Base-by-base conservation (phyloP, 2,113 vertebrate species). In the Saccopteryx bilineata region DNA sequence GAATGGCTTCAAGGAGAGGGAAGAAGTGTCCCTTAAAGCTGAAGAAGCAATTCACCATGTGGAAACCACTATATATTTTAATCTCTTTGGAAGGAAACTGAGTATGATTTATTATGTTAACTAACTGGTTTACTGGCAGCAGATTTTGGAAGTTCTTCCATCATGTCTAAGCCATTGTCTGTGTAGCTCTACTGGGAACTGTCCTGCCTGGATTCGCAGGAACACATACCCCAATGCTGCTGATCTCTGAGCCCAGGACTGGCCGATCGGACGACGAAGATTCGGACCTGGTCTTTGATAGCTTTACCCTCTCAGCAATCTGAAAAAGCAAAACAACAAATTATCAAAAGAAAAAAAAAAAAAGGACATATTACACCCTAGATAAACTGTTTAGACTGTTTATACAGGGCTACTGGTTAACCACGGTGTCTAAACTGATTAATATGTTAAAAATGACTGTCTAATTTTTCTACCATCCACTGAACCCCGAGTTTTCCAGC, bases 261-360 rank as follows among this genome's bases (percentile, higher is more conserved):
- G 99, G 99, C 90, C 99, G 98, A 84, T 99, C 99, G 24, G 99
- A 99, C 0, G 99, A 99, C 0, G 99, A 99, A 2, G 99, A 99
- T 76, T 99, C 99, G 0, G 99, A 99, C 96, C 99, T 98, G 12
- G 99, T 99, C 97, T 99, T 99, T 76, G 99, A 99, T n/a, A 99
- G 97, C 96, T 99, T 99, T 74, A 99, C 99, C 96, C 99, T 98
- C 96, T 99, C 99, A 6, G 99, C 99, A 97, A 99, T 98, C 99
- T 99, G 96, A 72, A 93, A 65, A 98, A 97, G 84, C 72, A 84
- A 89, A 87, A 95, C n/a, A 83, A 48, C 24, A 46, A 23, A 13
- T 65, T 15, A 95, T 66, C 13, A 28, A 96, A 86, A 97, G 93
- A 66, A 28, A 28, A 66, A 54, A 46, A 39, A 39, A 71, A 68